These are phyloP conservation scores for Alfaro cultratus DNA, from an alignment of 2,797 vertebrate species.

Conservation along the genomic window DNA sequence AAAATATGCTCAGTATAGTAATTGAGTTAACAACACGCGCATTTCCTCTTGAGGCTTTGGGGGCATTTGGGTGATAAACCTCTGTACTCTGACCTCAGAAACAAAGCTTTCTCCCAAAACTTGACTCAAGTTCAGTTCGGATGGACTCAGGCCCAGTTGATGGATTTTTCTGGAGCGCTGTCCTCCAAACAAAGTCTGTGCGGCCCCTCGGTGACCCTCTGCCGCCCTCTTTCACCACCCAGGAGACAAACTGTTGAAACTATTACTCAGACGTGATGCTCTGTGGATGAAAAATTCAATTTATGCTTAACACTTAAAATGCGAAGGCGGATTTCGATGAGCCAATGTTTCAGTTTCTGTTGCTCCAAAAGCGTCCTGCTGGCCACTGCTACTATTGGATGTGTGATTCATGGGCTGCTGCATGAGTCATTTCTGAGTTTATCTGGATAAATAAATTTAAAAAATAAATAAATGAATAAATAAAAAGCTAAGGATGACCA, in stretches of 20 bases:
- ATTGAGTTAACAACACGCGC: background rate
- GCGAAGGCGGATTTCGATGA: background rate
- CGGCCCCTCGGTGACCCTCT: slow-evolving; percentile 71
- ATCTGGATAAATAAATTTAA: background rate
- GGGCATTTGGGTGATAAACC: background rate
- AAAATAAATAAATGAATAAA: too few species aligned
- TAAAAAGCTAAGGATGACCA: background rate
- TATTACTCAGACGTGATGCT: slow-evolving; percentile 41
- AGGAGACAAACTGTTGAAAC: slow-evolving; percentile 24
- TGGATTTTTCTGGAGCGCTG: slow-evolving; percentile 64
- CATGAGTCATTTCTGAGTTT: background rate
- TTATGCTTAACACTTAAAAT: slow-evolving; percentile 12
- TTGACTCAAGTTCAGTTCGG: slow-evolving; percentile 43
- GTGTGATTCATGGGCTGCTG: background rate
- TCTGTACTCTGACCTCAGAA: background rate
- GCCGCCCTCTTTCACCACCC: slow-evolving; percentile 41
- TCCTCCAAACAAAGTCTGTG: slow-evolving; percentile 69
- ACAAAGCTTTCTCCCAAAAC: slow-evolving; percentile 35
- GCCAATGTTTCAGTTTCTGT: background rate
- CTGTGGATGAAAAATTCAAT: slow-evolving; percentile 18
- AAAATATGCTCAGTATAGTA: background rate
- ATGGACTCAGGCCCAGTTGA: slow-evolving; percentile 60
- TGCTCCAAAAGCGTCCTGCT: background rate
- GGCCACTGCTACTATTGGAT: background rate
- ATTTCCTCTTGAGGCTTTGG: background rate